A percentile compares a stretch with the other conserved stretches of the same genome.
These are phyloP conservation scores for Muscicapa comitata DNA, from an alignment of 2,797 vertebrate species.

Conservation along the genomic window DNA sequence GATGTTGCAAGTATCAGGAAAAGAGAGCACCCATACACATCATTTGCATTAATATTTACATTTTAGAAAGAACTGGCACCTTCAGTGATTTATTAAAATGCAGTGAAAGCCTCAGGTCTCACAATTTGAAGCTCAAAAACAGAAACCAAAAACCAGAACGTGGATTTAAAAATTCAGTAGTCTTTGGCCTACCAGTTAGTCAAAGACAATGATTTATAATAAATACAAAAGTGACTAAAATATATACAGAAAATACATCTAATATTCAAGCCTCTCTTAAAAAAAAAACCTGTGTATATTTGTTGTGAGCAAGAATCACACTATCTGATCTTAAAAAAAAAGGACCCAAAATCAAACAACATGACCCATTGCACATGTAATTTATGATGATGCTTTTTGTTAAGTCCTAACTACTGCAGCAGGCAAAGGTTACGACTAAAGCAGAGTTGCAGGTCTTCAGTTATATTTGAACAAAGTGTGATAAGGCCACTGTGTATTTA, in stretches of 20 bases:
- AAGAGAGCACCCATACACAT: neutral
- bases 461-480: neutral
- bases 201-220: constrained; percentile 63
- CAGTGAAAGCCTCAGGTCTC: constrained; percentile 43
- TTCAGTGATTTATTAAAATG: constrained; percentile 48
- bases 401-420: constrained; percentile 24
- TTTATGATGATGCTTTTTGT: constrained; percentile 25
- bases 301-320: constrained; percentile 51
- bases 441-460: constrained; percentile 4
- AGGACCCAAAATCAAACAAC: neutral
- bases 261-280: constrained; percentile 69
- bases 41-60: constrained; percentile 27
- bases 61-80: constrained; percentile 55
- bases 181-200: constrained; percentile 72
- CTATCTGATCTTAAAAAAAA: neutral
- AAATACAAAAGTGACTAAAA: constrained; percentile 78
- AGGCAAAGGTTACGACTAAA: neutral
- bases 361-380: constrained; percentile 68
- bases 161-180: constrained; percentile 48
- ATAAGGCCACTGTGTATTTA: neutral
- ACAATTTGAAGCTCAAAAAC: constrained; percentile 33
- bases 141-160: neutral
- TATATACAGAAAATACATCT: constrained; percentile 80
- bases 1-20: neutral
- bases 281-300: constrained; percentile 27